Evolutionary conservation across 2,113 vertebrate genomes (phyloP).

Genomic region (Todiramphus saurophagus): DNA sequence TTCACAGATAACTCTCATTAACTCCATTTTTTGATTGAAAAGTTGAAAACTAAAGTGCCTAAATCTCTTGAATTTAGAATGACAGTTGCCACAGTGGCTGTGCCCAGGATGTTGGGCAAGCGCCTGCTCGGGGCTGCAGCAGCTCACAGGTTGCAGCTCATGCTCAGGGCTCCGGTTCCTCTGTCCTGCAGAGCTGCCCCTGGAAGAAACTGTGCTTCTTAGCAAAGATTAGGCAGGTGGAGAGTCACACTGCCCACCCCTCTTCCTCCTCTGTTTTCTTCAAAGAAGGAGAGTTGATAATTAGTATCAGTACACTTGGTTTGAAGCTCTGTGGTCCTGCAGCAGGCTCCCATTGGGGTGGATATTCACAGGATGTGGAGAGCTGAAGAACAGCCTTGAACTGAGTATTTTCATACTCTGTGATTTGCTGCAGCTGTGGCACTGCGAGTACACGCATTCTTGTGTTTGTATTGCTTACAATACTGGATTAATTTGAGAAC

Average conservation of each 20-base stretch:
- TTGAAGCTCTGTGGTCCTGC: background rate
- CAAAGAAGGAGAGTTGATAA: background rate
- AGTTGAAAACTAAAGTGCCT: background rate
- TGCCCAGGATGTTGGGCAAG: background rate
- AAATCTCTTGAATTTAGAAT: background rate
- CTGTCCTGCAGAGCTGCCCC: background rate
- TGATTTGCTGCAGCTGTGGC: background rate
- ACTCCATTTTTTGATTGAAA: background rate
- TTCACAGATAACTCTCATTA: background rate
- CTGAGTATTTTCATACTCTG: background rate
- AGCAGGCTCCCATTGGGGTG: background rate
- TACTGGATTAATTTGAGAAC: background rate
- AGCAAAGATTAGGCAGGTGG: background rate
- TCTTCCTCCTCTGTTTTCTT: background rate
- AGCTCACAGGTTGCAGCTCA: background rate
- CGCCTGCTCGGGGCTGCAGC: background rate
- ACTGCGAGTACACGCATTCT: background rate
- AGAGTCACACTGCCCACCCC: accelerated
- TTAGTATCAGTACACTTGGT: background rate
- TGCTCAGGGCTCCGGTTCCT: accelerated
- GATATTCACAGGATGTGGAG: background rate
- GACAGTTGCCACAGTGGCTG: background rate
- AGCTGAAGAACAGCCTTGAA: background rate
- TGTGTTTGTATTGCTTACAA: background rate
- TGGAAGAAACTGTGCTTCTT: background rate